Conservation (phyloP, 1,140 invertebrate genomes). For the Zaprionus taronus region DNA sequence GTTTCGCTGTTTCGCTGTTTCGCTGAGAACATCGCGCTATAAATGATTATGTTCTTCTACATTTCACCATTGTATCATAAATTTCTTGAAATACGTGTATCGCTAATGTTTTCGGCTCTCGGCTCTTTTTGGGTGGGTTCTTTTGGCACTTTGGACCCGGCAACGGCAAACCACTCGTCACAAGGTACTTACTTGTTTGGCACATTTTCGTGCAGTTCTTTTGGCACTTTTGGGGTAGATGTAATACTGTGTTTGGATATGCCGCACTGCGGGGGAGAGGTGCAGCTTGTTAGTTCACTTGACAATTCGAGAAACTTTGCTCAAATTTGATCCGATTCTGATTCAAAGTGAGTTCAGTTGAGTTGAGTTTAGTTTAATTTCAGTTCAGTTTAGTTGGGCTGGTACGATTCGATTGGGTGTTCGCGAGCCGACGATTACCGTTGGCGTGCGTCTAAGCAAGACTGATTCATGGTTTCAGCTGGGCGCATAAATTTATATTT, state of each 20-base stretch:
- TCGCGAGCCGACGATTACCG: conserved; percentile 67
- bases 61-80: conserved; percentile 29
- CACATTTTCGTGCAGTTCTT: conserved; percentile 44
- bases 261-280: background rate
- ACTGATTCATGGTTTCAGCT: conserved; percentile 74
- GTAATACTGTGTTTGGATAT: conserved; percentile 6
- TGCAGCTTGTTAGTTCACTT: background rate
- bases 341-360: background rate
- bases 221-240: background rate
- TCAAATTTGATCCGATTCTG: background rate
- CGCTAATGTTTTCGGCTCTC: too few relatives aligned
- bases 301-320: background rate
- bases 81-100: conserved; percentile 2
- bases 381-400: background rate
- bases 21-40: conserved; percentile 44
- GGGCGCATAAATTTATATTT: conserved; percentile 78
- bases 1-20: conserved; percentile 16
- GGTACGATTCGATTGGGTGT: conserved; percentile 13
- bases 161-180: background rate
- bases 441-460: conserved; percentile 77
- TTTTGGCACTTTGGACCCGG: conserved; percentile 23
- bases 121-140: background rate
- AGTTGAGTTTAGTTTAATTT: background rate
- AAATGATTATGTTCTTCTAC: conserved; percentile 27
- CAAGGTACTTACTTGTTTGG: conserved; percentile 59